Evolutionary conservation across 2,888 invertebrate genomes (phyloP).

Genomic region (Rotaria socialis): DNA sequence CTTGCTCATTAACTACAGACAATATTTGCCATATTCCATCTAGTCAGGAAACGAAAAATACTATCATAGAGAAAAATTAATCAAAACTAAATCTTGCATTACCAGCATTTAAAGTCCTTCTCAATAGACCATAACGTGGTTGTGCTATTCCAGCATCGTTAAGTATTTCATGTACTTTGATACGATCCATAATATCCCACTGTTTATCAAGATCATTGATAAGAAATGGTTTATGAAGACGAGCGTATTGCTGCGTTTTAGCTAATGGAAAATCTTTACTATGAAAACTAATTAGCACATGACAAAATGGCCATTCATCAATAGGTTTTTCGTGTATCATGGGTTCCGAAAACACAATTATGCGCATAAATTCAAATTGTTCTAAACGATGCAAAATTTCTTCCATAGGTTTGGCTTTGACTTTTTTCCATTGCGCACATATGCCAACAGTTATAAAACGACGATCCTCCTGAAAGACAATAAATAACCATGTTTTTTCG

Average conservation of each 20-base stretch:
- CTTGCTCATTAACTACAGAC: conserved; percentile 67
- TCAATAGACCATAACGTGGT: conserved; percentile 87
- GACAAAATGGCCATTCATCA: conserved; percentile 94
- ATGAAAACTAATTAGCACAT: conserved; percentile 86
- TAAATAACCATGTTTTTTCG: background rate
- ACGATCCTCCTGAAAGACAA: background rate
- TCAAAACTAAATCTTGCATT: background rate
- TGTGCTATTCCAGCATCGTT: conserved; percentile 91
- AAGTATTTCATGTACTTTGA: conserved; percentile 73
- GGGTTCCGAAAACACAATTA: conserved; percentile 87
- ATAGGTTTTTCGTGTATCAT: conserved; percentile 90
- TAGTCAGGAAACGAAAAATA: background rate
- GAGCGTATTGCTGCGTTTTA: conserved; percentile 92
- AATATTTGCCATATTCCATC: conserved; percentile 24
- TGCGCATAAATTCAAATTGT: conserved; percentile 90
- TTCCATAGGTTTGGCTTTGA: conserved; percentile 97
- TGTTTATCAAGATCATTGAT: conserved; percentile 98
- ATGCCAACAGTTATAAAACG: conserved; percentile 79
- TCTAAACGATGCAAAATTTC: conserved; percentile 90
- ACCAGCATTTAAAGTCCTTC: background rate
- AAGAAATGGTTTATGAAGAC: conserved; percentile 84
- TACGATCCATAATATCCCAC: conserved; percentile 82
- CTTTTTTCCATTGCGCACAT: conserved; percentile 99
- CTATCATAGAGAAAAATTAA: background rate
- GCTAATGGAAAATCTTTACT: conserved; percentile 96